phyloP scores from a whole-genome alignment of 1,140 invertebrate genomes.

The Acromyrmex heyeri region DNA sequence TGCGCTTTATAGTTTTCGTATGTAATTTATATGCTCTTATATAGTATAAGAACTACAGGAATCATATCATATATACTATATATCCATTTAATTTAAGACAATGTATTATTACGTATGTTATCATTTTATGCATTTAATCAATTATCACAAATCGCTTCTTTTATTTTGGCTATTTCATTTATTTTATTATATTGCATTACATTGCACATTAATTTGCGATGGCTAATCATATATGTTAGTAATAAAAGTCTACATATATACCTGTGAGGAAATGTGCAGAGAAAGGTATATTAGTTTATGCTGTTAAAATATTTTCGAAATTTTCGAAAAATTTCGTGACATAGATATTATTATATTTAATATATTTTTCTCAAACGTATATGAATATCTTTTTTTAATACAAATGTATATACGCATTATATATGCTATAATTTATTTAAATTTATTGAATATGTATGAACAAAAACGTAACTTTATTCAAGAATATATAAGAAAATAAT shows the following conservation, averaged over 20 bases:
- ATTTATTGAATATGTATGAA: conserved; percentile 19
- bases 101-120: not conserved
- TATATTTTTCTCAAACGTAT: not conserved
- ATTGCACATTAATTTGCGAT: conserved; percentile 38
- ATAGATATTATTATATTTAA: conserved; percentile 15
- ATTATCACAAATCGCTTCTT: conserved; percentile 57
- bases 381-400: not conserved
- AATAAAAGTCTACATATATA: not conserved
- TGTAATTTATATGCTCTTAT: conserved; percentile 14
- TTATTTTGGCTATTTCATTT: conserved; percentile 61
- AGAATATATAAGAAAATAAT: conserved; percentile 20
- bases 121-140: conserved; percentile 34
- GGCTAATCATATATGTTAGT: not conserved
- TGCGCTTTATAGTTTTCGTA: not conserved
- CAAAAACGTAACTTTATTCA: not conserved
- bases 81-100: not conserved
- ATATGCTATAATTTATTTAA: not conserved
- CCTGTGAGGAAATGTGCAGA: not conserved
- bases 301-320: not conserved
- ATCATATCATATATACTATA: not conserved
- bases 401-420: not conserved
- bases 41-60: not conserved
- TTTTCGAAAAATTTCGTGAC: not conserved
- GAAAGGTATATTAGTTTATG: not conserved
- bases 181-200: conserved; percentile 59